Percentiles rank a stretch among this genome's conserved stretches.
These are phyloP conservation scores for Syngnathus acus DNA, from an alignment of 2,797 vertebrate species.

Conservation along the genomic window DNA sequence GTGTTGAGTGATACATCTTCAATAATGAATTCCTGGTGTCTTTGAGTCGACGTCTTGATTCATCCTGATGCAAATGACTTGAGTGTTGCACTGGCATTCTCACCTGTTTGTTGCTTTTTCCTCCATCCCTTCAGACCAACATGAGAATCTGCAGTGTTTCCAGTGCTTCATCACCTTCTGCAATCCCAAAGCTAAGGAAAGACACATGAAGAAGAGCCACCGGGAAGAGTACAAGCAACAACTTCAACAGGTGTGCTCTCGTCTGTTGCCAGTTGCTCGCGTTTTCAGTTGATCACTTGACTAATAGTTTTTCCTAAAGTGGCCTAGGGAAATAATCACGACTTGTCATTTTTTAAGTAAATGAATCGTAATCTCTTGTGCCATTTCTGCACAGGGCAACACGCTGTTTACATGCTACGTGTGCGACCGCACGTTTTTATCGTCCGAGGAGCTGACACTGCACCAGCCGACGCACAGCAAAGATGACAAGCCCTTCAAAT, in stretches of 20 bases:
- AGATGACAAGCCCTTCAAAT: conserved; percentile 80
- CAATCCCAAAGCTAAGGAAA: conserved; percentile 79
- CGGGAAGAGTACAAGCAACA: conserved; percentile 79
- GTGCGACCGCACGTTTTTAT: conserved; percentile 73
- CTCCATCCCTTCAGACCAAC: conserved; percentile 62
- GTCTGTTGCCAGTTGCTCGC: not conserved
- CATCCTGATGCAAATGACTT: not conserved
- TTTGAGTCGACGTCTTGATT: not conserved
- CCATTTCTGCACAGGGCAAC: conserved; percentile 57
- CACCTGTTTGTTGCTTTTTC: not conserved
- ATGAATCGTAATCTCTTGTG: not conserved
- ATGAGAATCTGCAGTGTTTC: conserved; percentile 79
- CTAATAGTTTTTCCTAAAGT: not conserved
- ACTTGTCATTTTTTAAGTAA: not conserved
- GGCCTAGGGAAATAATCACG: not conserved
- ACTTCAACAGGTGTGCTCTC: conserved; percentile 67
- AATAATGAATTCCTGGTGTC: not conserved
- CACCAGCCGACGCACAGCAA: conserved; percentile 79
- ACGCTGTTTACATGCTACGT: conserved; percentile 81
- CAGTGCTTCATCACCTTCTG: conserved; percentile 83
- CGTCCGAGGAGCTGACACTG: conserved; percentile 75
- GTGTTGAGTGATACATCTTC: not conserved
- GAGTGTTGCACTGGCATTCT: not conserved
- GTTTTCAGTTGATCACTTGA: not conserved
- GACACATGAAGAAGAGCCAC: conserved; percentile 82